Conservation (phyloP, 2,888 invertebrate species). For the Drosophila neonasuta region DNA sequence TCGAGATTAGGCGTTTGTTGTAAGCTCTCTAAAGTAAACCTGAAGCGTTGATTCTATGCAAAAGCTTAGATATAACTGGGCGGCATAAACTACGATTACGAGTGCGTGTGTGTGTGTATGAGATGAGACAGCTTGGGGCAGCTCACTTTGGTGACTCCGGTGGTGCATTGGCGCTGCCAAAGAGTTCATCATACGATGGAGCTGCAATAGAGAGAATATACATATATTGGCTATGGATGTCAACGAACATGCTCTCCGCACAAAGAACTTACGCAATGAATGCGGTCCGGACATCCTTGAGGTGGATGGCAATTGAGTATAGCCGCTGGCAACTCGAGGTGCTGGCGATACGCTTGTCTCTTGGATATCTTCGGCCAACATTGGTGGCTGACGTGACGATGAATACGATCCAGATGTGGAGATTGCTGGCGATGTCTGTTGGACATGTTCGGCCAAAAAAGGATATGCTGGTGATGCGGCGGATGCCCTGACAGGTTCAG, state of each 20-base stretch:
- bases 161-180: conserved; percentile 78
- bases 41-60: conserved; percentile 58
- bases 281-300: conserved; percentile 65
- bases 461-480: background rate
- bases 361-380: conserved; percentile 55
- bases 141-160: conserved; percentile 70
- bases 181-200: conserved; percentile 82
- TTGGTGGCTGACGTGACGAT: conserved; percentile 74
- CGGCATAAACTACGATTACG: conserved; percentile 48
- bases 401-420: conserved; percentile 72
- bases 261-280: conserved; percentile 75
- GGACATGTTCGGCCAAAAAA: background rate
- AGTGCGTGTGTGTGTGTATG: background rate
- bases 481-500: background rate
- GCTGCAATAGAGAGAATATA: conserved; percentile 56
- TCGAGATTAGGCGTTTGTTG: conserved; percentile 23
- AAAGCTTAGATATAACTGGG: conserved; percentile 71
- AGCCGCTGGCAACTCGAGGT: conserved; percentile 38
- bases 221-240: background rate
- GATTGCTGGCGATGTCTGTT: background rate
- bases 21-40: conserved; percentile 66
- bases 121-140: conserved; percentile 3
- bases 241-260: background rate
- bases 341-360: conserved; percentile 30
- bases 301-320: conserved; percentile 73